Conservation (phyloP, 1,140 invertebrate species). For the Drosophila seguyi region DNA sequence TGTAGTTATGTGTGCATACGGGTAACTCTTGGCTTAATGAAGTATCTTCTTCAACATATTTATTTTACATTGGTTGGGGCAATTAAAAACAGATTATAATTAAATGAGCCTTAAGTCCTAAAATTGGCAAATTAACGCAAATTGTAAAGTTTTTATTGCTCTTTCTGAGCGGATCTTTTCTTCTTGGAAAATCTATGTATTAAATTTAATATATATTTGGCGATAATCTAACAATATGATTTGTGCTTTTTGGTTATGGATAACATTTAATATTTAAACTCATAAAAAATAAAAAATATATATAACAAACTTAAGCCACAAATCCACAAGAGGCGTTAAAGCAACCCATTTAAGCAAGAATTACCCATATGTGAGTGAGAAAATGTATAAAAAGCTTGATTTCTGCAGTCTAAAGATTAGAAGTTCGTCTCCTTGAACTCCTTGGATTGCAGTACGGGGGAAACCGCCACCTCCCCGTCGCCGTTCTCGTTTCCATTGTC, state of each 20-base stretch:
- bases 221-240: conserved; percentile 25
- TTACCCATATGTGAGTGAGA: conserved; percentile 32
- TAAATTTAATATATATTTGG: conserved; percentile 17
- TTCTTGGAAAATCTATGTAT: background rate
- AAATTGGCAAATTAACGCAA: background rate
- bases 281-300: conserved; percentile 2
- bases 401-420: conserved; percentile 54
- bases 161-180: background rate
- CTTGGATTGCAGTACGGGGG: conserved; percentile 76
- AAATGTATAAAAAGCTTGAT: conserved; percentile 30
- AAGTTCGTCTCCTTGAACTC: conserved; percentile 83
- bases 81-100: background rate
- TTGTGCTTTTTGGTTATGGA: background rate
- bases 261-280: background rate
- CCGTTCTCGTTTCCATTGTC: conserved; percentile 25
- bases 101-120: background rate
- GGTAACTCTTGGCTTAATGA: conserved; percentile 11
- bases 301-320: conserved; percentile 6
- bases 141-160: background rate
- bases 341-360: conserved; percentile 5
- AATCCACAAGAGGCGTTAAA: background rate
- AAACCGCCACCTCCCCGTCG: conserved; percentile 38
- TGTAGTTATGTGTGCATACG: conserved; percentile 28
- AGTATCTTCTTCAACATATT: background rate
- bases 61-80: background rate